These are phyloP conservation scores for Syngnathus acus DNA, from an alignment of 2,797 vertebrate species.

Conservation along the genomic window DNA sequence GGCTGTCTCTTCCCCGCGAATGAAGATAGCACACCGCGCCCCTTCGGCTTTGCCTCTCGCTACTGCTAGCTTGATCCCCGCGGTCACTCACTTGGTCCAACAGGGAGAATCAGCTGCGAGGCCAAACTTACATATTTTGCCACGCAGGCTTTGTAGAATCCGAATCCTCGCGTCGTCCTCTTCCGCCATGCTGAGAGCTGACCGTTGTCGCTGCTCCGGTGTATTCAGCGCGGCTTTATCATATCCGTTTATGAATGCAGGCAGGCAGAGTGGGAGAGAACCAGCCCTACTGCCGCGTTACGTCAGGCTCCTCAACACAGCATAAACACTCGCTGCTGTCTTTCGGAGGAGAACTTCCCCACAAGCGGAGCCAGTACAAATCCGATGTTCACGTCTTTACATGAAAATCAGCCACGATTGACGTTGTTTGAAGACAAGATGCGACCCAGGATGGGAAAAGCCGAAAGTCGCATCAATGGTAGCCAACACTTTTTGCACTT, in stretches of 20 bases:
- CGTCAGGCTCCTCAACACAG: conserved; percentile 33
- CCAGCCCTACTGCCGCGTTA: conserved; percentile 62
- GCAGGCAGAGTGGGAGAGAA: conserved; percentile 49
- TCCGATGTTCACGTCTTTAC: background rate
- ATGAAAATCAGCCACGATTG: background rate
- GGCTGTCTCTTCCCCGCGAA: conserved; percentile 35
- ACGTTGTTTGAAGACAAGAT: background rate
- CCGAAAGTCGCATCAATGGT: background rate
- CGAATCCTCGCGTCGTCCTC: conserved; percentile 81
- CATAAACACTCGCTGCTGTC: conserved; percentile 24
- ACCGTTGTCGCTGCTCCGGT: conserved; percentile 55
- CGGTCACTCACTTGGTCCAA: background rate
- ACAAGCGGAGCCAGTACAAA: conserved; percentile 6
- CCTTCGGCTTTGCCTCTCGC: conserved; percentile 49
- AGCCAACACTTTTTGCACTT: background rate
- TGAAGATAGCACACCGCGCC: conserved; percentile 57
- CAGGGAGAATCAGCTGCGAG: background rate
- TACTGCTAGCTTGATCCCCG: conserved; percentile 15
- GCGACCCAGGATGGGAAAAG: background rate
- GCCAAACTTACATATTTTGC: conserved; percentile 90
- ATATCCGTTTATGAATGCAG: conserved; percentile 74
- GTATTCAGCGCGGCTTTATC: conserved; percentile 65
- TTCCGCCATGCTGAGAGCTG: conserved; percentile 78
- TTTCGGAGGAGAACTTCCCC: conserved; percentile 28
- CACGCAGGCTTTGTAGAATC: conserved; percentile 89